A percentile compares a stretch with the other conserved stretches of the same genome.
Evolutionary conservation across 2,888 invertebrate genomes (phyloP).

Genomic region (Galeopsomyia nigrocyanea): DNA sequence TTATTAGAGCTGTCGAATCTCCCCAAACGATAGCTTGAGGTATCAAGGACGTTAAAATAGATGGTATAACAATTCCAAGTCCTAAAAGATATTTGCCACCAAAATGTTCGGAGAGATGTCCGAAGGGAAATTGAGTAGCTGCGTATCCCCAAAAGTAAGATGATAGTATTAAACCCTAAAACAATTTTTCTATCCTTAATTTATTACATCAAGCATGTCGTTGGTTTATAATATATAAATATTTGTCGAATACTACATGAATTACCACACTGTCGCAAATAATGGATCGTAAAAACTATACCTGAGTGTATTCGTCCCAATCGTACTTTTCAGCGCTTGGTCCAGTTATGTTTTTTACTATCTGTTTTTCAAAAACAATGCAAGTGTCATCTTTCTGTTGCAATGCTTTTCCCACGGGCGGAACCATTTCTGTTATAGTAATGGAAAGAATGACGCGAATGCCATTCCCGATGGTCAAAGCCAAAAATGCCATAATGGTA

Average conservation of each 20-base stretch:
- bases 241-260: background rate
- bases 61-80: conserved; percentile 82
- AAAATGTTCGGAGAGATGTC: conserved; percentile 80
- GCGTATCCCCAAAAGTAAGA: conserved; percentile 87
- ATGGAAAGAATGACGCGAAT: conserved; percentile 79
- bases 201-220: no score
- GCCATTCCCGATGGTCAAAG: conserved; percentile 79
- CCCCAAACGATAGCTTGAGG: conserved; percentile 78
- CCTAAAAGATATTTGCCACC: conserved; percentile 87
- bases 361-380: no score
- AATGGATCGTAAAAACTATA: background rate
- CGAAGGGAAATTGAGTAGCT: conserved; percentile 83
- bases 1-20: conserved; percentile 77
- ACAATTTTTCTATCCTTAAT: background rate
- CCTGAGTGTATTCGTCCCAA: conserved; percentile 18
- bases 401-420: background rate
- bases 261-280: background rate
- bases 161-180: conserved; percentile 77
- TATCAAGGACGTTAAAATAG: conserved; percentile 82
- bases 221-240: background rate
- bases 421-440: conserved; percentile 78
- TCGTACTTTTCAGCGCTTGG: background rate
- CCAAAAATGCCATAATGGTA: conserved; percentile 75
- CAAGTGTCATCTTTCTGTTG: background rate
- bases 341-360: background rate